Conservation (phyloP, 1,140 invertebrate species). For the Diploscapter pachys region DNA sequence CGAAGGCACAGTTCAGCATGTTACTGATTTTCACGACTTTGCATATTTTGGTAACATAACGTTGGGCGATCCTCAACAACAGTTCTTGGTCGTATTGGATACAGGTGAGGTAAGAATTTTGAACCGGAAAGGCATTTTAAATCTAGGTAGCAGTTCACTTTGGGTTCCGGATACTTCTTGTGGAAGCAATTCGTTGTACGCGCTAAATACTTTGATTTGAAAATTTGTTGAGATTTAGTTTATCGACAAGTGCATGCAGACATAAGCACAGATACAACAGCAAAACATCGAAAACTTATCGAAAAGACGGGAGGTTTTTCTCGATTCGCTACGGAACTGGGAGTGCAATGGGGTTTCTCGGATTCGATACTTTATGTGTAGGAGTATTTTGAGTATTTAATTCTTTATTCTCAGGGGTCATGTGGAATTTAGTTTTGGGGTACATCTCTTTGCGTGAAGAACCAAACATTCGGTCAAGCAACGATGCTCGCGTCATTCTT, state of each 20-base stretch:
- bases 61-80: slow-evolving; percentile 18
- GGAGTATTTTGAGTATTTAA: not conserved
- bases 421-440: slow-evolving; percentile 18
- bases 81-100: slow-evolving; percentile 27
- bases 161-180: slow-evolving; percentile 29
- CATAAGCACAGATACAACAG: slow-evolving; percentile 15
- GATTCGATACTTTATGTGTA: slow-evolving; percentile 28
- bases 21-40: slow-evolving; percentile 17
- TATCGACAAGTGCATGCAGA: slow-evolving; percentile 20
- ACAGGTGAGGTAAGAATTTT: slow-evolving; percentile 16
- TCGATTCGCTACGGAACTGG: slow-evolving; percentile 30
- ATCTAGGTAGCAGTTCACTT: not conserved
- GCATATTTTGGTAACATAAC: slow-evolving; percentile 35
- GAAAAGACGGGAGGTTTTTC: slow-evolving; percentile 26
- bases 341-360: slow-evolving; percentile 22
- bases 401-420: not conserved
- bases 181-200: slow-evolving; percentile 1
- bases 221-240: not conserved
- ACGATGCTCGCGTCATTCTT: slow-evolving; percentile 21
- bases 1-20: not conserved
- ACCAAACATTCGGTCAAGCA: slow-evolving; percentile 29
- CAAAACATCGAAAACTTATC: slow-evolving; percentile 19
- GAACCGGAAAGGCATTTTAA: too few relatives aligned
- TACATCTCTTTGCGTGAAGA: slow-evolving; percentile 27
- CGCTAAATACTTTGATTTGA: not conserved